Evolutionary conservation across 1,140 invertebrate genomes (phyloP).

Genomic region (Bombus pyrosoma): DNA sequence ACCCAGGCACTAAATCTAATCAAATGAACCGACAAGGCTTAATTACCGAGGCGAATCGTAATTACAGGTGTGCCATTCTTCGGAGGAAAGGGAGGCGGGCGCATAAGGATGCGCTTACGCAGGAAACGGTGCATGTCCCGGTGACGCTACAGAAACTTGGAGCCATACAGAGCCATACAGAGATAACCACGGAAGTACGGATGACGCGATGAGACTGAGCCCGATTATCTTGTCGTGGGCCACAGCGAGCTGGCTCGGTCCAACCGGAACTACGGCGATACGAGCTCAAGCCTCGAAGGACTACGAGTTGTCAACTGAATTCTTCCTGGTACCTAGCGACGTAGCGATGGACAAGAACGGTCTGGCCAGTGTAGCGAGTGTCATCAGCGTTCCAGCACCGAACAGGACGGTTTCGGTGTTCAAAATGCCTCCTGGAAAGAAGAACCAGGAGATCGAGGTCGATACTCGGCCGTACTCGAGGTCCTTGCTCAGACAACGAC

Average conservation of each 20-base stretch:
- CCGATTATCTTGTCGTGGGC: conserved; percentile 78
- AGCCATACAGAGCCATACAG: conserved; percentile 11
- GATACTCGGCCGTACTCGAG: conserved; percentile 63
- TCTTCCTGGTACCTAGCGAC: conserved; percentile 85
- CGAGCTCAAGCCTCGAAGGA: conserved; percentile 36
- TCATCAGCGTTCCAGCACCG: conserved; percentile 76
- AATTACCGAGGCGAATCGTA: conserved; percentile 17
- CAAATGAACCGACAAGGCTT: background rate
- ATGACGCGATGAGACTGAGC: conserved; percentile 75
- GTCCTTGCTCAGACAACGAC: conserved; percentile 86
- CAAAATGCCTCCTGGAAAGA: conserved; percentile 55
- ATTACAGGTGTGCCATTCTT: conserved; percentile 53
- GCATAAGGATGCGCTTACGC: conserved; percentile 68
- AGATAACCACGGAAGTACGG: conserved; percentile 28
- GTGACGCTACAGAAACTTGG: conserved; percentile 51
- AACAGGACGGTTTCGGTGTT: conserved; percentile 75
- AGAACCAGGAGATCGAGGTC: conserved; percentile 59
- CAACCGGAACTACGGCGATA: conserved; percentile 57
- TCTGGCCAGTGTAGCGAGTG: conserved; percentile 76
- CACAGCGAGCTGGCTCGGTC: conserved; percentile 67
- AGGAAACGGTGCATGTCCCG: conserved; percentile 65
- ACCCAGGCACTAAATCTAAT: background rate
- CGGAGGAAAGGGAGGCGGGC: conserved; percentile 31
- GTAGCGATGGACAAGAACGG: conserved; percentile 73
- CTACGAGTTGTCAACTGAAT: conserved; percentile 89